phyloP scores from a whole-genome alignment of 2,888 invertebrate genomes.

The Erebia epiphron region DNA sequence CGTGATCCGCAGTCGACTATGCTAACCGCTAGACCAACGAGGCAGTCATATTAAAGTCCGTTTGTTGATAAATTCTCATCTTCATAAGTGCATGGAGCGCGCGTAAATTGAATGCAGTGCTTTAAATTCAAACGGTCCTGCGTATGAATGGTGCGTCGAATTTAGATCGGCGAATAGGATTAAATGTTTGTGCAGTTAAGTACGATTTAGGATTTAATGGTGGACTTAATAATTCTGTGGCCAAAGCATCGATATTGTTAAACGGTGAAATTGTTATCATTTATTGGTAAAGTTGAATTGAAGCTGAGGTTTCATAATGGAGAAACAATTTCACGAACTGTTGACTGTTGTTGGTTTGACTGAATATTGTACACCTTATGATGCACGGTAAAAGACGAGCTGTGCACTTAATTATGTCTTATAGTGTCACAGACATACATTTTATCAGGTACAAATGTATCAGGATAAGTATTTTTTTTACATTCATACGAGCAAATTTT shows the following conservation, averaged over 20 bases:
- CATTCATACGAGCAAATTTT: no score
- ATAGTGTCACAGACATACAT: no score
- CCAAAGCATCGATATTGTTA: neutral
- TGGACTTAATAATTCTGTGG: constrained; percentile 21
- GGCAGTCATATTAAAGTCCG: constrained; percentile 31
- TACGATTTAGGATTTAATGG: constrained; percentile 26
- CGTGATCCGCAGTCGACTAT: no score
- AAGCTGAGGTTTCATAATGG: neutral
- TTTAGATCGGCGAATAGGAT: constrained; percentile 32
- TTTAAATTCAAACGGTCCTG: constrained; percentile 27
- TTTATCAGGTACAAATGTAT: no score
- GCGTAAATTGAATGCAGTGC: constrained; percentile 35
- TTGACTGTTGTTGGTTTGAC: no score
- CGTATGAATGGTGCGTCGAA: constrained; percentile 27
- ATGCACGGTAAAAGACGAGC: no score
- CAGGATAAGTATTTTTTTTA: no score
- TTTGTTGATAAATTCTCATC: constrained; percentile 36
- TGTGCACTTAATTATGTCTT: no score
- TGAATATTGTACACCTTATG: no score
- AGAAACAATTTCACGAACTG: neutral
- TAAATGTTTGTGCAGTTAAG: constrained; percentile 27
- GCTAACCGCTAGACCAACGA: constrained; percentile 10
- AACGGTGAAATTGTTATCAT: neutral
- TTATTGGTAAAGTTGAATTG: neutral
- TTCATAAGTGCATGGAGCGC: constrained; percentile 39